These are phyloP conservation scores for Latrodectus elegans DNA, from an alignment of 2,888 invertebrate species.

Conservation along the genomic window DNA sequence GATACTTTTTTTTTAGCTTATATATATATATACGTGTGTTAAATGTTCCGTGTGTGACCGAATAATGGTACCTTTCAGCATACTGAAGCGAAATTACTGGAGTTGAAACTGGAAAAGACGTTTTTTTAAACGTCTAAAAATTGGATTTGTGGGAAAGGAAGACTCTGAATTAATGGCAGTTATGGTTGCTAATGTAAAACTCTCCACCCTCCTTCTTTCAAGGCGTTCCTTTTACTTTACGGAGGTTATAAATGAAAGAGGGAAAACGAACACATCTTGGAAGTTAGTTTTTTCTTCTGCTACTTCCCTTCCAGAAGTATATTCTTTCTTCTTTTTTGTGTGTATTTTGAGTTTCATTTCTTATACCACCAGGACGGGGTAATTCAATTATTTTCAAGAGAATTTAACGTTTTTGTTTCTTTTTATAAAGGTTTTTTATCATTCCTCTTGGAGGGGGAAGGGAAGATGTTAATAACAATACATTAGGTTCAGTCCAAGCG, in stretches of 20 bases:
- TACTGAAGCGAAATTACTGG: constrained; percentile 27
- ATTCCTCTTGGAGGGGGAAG: constrained; percentile 18
- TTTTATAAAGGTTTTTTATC: constrained; percentile 34
- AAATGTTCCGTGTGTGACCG: too few species aligned
- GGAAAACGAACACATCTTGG: constrained; percentile 36
- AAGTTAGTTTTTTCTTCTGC: constrained; percentile 6
- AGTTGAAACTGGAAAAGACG: constrained; percentile 60
- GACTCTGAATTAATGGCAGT: constrained; percentile 69
- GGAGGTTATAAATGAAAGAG: constrained; percentile 56
- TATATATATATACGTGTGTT: too few species aligned
- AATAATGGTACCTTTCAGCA: constrained; percentile 23
- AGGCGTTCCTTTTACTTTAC: constrained; percentile 12
- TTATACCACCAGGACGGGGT: constrained; percentile 56
- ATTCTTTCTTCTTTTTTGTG: constrained; percentile 24
- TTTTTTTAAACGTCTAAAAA: constrained; percentile 65
- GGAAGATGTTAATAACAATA: constrained; percentile 68
- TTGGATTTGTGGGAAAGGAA: constrained; percentile 66
- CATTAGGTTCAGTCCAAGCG: constrained; percentile 68
- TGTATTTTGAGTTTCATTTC: constrained; percentile 29
- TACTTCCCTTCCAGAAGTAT: neutral
- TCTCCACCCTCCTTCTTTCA: constrained; percentile 35
- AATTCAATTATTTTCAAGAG: constrained; percentile 68
- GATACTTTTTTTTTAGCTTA: too few species aligned
- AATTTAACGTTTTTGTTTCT: constrained; percentile 66
- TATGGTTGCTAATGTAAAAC: constrained; percentile 68